These are phyloP conservation scores for Hippocampus comes DNA, from an alignment of 2,113 vertebrate species.

Conservation along the genomic window DNA sequence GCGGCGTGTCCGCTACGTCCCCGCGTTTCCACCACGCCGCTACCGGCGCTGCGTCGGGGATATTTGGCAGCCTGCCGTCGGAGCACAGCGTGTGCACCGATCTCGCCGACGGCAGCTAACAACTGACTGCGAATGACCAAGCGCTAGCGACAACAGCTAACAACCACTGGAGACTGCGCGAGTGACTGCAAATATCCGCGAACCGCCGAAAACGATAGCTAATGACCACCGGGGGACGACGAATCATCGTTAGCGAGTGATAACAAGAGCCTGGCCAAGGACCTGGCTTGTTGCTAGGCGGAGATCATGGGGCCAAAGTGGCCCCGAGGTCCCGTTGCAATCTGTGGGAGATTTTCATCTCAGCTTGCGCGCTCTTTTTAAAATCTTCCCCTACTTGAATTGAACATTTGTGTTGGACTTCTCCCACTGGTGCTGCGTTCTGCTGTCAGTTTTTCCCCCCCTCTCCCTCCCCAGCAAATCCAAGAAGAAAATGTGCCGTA, in stretches of 20 bases:
- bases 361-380: no score
- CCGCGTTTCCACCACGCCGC: slow-evolving; percentile 53
- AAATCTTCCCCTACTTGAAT: no score
- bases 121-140: no score
- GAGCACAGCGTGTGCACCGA: slow-evolving; percentile 54
- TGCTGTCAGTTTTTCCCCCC: no score
- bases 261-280: no score
- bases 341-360: background rate
- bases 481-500: background rate
- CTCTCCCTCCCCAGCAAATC: background rate
- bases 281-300: background rate
- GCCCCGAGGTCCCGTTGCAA: no score
- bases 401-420: background rate
- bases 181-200: no score
- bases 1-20: slow-evolving; percentile 20
- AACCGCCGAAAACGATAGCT: background rate
- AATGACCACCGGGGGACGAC: no score
- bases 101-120: slow-evolving; percentile 54
- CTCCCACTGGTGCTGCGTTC: background rate
- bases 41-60: slow-evolving; percentile 11
- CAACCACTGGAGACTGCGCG: background rate
- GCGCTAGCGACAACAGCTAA: background rate
- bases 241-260: no score
- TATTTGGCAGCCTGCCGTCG: slow-evolving; percentile 55
- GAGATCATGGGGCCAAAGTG: background rate